These are phyloP conservation scores for Sebastes trivittatus DNA, from an alignment of 2,797 vertebrate species.

Conservation along the genomic window DNA sequence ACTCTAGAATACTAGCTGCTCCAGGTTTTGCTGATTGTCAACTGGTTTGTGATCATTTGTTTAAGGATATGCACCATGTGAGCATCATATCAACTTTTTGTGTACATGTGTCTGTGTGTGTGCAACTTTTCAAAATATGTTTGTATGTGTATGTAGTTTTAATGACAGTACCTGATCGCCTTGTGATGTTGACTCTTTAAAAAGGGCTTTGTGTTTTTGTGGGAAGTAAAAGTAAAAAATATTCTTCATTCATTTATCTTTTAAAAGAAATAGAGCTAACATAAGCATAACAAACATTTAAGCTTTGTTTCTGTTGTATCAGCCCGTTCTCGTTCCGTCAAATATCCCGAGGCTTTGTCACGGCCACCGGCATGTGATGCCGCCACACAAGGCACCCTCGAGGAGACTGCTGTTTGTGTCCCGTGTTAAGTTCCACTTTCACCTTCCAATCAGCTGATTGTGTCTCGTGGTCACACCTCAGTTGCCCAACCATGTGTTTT, in stretches of 20 bases:
- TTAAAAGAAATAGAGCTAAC: background rate
- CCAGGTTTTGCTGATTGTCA: background rate
- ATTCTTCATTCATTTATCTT: background rate
- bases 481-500: no score
- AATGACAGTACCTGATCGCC: background rate
- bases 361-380: no score
- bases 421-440: no score
- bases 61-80: background rate
- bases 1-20: background rate
- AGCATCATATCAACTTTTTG: background rate
- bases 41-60: background rate
- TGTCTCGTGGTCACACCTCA: no score
- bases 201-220: background rate
- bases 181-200: background rate
- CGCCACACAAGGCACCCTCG: no score
- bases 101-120: background rate
- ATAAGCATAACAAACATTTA: background rate
- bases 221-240: background rate
- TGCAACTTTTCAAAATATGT: background rate
- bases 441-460: no score
- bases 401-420: no score
- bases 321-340: no score
- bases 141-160: background rate
- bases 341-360: no score
- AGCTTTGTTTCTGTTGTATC: background rate